Evolutionary conservation across 2,888 invertebrate species (phyloP).

Genomic region (Plagiodera versicolora): DNA sequence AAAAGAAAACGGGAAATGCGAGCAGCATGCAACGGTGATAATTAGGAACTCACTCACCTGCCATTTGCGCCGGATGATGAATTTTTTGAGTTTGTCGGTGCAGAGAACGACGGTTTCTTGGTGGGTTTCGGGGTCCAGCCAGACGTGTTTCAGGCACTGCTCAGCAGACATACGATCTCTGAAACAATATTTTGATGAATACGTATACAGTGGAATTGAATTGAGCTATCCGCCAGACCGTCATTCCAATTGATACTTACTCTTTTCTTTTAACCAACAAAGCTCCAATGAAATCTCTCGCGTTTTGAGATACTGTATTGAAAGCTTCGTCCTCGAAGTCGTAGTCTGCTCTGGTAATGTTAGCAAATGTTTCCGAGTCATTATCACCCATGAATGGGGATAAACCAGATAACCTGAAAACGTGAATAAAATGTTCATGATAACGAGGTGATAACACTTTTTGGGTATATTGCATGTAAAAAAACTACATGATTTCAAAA

Average conservation of each 20-base stretch:
- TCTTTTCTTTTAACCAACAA: constrained; percentile 76
- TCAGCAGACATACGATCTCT: constrained; percentile 68
- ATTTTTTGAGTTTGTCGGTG: constrained; percentile 80
- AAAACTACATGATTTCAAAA: too few relatives aligned
- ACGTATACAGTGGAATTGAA: too few relatives aligned
- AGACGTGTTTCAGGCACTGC: constrained; percentile 73
- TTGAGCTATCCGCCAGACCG: neutral
- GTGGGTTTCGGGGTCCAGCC: constrained; percentile 73
- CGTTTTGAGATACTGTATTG: constrained; percentile 77
- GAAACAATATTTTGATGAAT: constrained; percentile 21
- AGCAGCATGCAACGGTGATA: too few relatives aligned
- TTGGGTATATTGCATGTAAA: too few relatives aligned
- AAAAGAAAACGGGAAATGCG: constrained; percentile 27
- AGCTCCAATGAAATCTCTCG: constrained; percentile 80
- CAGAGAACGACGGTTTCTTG: constrained; percentile 68
- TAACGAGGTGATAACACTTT: neutral
- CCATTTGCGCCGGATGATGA: constrained; percentile 80
- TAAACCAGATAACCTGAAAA: constrained; percentile 78
- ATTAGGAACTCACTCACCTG: too few relatives aligned
- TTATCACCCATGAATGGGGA: constrained; percentile 91
- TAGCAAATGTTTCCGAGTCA: constrained; percentile 84
- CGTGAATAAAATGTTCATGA: neutral
- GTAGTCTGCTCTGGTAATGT: constrained; percentile 85
- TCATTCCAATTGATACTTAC: constrained; percentile 55
- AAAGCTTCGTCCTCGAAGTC: constrained; percentile 90